Evolutionary conservation across 2,888 invertebrate genomes (phyloP).

Genomic region (Acanthosepion pharaonis): DNA sequence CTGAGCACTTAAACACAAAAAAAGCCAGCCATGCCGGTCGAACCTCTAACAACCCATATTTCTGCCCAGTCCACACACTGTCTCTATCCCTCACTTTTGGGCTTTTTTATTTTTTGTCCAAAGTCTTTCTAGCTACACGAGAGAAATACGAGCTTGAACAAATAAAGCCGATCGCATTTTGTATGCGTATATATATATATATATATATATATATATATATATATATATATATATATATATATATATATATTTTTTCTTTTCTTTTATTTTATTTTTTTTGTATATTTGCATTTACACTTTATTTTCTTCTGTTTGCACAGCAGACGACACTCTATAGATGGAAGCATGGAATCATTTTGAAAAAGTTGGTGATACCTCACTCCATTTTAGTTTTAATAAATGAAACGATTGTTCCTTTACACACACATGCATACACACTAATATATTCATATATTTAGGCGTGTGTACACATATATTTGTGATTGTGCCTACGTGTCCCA

Average conservation of each 20-base stretch:
- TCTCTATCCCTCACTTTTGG: neutral
- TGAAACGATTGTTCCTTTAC: neutral
- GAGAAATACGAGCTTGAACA: constrained; percentile 20
- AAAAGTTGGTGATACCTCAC: neutral
- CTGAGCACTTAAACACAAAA: constrained; percentile 23
- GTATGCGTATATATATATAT: neutral
- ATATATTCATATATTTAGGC: neutral
- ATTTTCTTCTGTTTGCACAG: neutral
- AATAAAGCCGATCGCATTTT: constrained; percentile 15
- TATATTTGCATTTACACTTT: neutral
- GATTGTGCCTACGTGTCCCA: neutral
- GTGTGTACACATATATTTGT: neutral
- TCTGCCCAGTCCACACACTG: constrained; percentile 4
- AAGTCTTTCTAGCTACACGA: constrained; percentile 16
- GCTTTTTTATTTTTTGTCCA: neutral
- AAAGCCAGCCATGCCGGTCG: neutral
- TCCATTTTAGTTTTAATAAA: neutral
- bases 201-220: too few relatives aligned
- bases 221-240: neutral
- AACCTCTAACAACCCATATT: neutral
- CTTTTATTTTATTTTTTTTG: neutral
- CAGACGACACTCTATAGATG: neutral
- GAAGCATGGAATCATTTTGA: neutral
- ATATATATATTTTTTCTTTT: neutral
- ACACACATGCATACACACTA: neutral